phyloP scores from a whole-genome alignment of 2,797 vertebrate genomes.

The Chlorospingus flavigularis region DNA sequence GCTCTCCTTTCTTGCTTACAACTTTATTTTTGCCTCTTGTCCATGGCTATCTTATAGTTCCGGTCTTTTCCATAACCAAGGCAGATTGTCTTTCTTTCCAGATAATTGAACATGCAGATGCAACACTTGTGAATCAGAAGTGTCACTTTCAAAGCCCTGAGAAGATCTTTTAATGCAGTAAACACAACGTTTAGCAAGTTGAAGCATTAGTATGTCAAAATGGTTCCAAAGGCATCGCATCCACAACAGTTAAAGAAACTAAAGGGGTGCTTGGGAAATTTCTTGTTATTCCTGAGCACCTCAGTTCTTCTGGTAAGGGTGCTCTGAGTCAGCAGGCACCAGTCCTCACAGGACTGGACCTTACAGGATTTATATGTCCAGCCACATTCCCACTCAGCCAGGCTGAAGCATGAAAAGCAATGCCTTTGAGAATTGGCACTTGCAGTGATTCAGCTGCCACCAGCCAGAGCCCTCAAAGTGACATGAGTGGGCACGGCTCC shows the following conservation, averaged over 20 bases:
- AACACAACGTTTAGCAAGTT: neutral
- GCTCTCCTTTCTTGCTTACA: neutral
- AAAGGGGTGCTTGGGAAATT: neutral
- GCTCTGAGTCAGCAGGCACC: neutral
- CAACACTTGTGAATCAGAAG: neutral
- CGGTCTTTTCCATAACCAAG: neutral
- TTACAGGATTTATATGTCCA: neutral
- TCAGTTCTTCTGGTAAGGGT: neutral
- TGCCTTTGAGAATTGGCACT: neutral
- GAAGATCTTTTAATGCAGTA: neutral
- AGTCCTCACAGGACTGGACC: neutral
- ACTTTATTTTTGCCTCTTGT: neutral
- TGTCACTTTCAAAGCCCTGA: conserved; percentile 1
- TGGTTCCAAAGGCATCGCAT: neutral
- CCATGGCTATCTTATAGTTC: neutral
- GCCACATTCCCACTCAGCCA: neutral
- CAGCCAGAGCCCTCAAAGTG: neutral
- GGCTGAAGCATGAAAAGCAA: neutral
- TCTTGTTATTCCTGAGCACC: neutral
- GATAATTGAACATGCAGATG: neutral
- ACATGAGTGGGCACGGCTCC: neutral
- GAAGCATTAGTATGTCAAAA: neutral
- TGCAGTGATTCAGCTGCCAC: neutral
- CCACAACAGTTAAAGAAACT: neutral
- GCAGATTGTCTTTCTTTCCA: neutral